Base-by-base conservation (phyloP, 2,113 vertebrate genomes). In the Tetraodon nigroviridis region DNA sequence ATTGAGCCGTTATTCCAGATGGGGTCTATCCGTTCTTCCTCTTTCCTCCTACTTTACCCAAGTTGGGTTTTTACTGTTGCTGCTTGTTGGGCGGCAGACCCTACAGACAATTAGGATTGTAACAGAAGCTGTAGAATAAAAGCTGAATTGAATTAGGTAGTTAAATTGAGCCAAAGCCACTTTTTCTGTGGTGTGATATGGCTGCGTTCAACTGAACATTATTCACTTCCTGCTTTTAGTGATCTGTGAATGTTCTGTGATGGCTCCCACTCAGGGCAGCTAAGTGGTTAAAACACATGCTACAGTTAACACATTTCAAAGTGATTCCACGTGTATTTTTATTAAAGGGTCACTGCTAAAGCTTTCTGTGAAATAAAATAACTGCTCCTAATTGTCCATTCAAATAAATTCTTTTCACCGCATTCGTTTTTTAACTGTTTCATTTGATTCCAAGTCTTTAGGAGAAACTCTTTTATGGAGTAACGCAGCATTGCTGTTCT, bases 391-490 rank as follows among this genome's bases (percentile, higher is more conserved):
- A 81, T 82, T 81, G 58, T 21, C 69, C 51, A 22, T 70, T 82
- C 56, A 68, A 82, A 65, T 55, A 44, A 68, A 67, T 69, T 63
- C 46, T 59, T 74, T 71, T 83, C 58, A n/a, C 67, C 76, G 73
- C 85, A 65, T 71, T 81, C 75, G 82, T 69, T 65, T 58, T 81
- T n/a, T 61, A 77, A 75, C 72, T 57, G 50, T 70, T 81, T 62
- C 61, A 76, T 69, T 45, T 51, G 63, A 68, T 69, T 46, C 52
- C 42, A 58, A 80, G 76, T 58, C 70, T 76, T 71, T 66, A 0
- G 55, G 65, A 70, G 58, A 73, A 64, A 51, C n/a, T 61, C 71
- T 58, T 83, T 67, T 58, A 70, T 72, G 76, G 80, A 77, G 78
- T 67, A 46, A 46, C 6, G 67, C 59, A 24, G 3, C 67, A 63